A percentile compares a stretch with the other conserved stretches of the same genome.
These are phyloP conservation scores for Numenius phaeopus DNA, from an alignment of 2,797 vertebrate genomes.

Conservation along the genomic window DNA sequence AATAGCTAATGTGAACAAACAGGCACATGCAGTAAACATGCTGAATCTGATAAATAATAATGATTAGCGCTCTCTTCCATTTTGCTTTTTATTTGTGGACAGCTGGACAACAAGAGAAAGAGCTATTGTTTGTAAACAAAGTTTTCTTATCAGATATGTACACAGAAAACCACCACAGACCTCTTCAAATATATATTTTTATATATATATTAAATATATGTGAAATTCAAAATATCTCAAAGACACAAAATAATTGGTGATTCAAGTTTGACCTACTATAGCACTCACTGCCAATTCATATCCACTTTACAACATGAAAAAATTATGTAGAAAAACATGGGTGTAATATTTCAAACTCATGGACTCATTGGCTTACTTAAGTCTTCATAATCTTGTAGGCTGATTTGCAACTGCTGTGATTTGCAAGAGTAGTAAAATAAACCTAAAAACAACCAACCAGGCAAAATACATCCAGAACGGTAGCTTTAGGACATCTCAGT, in stretches of 20 bases:
- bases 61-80: not conserved
- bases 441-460: not conserved
- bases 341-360: not conserved
- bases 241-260: not conserved
- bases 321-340: not conserved
- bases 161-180: not conserved
- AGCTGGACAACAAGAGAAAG: not conserved
- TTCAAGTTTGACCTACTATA: not conserved
- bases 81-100: not conserved
- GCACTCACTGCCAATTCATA: not conserved
- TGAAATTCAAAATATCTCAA: not conserved
- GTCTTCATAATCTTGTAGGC: not conserved
- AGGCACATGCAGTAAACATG: not conserved
- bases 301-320: not conserved
- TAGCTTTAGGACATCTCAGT: not conserved
- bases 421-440: not conserved
- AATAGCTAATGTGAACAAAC: not conserved
- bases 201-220: not conserved
- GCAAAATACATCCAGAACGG: not conserved
- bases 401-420: not conserved
- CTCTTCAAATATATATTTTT: not conserved
- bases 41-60: not conserved
- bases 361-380: not conserved
- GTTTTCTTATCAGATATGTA: rapidly evolving
- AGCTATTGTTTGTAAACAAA: not conserved